These are phyloP conservation scores for Saccostrea glomerata DNA, from an alignment of 1,140 invertebrate genomes.

Conservation along the genomic window DNA sequence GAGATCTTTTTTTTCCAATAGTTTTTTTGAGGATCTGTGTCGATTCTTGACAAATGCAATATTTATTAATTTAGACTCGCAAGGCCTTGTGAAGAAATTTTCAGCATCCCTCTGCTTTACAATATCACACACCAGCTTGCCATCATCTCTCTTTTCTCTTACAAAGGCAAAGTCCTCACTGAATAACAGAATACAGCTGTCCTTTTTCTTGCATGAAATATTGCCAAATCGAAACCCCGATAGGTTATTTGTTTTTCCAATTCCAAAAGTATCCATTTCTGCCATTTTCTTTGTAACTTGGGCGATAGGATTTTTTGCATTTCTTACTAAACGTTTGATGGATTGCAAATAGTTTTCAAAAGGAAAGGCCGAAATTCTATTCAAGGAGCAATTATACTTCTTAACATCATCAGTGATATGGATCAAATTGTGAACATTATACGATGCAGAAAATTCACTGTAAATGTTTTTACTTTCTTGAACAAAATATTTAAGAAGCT, in stretches of 20 bases:
- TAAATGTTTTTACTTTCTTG: no score
- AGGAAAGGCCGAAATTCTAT: conserved; percentile 7
- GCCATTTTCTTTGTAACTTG: conserved; percentile 1
- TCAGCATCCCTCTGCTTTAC: background rate
- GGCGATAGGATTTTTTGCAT: conserved; percentile 38
- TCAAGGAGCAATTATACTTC: conserved; percentile 12
- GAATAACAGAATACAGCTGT: conserved; percentile 40
- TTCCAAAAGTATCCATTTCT: background rate
- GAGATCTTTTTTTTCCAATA: background rate
- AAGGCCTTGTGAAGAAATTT: conserved; percentile 26
- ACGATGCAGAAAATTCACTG: conserved; percentile 25
- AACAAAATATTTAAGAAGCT: no score
- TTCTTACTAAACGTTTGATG: conserved; percentile 21
- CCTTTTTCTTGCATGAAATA: conserved; percentile 7
- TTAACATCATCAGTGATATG: conserved; percentile 77
- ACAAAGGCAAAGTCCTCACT: conserved; percentile 33
- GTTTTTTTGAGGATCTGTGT: background rate
- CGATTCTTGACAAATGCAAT: background rate
- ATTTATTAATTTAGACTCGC: conserved; percentile 40
- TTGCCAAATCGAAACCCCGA: background rate
- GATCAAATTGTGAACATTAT: conserved; percentile 76
- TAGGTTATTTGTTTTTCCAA: background rate
- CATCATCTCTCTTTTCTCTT: background rate
- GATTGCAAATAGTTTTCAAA: conserved; percentile 40
- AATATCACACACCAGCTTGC: background rate